Percentiles rank a stretch among this genome's conserved stretches.
Conservation (phyloP, 2,888 invertebrate genomes). For the Ectemnius continuus region DNA sequence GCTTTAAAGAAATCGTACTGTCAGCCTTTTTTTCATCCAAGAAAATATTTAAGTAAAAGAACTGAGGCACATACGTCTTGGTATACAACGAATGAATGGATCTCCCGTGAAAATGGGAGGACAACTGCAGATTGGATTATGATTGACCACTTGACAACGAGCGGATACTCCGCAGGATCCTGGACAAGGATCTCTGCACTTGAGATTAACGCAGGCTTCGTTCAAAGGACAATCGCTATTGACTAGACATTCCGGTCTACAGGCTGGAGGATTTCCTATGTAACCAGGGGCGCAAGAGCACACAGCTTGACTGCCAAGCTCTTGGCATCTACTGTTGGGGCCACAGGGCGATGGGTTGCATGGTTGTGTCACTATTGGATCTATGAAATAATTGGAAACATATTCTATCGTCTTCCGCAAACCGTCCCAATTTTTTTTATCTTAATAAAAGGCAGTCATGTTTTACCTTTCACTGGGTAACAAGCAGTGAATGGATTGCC, state of each 20-base stretch:
- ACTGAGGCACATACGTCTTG: conserved; percentile 51
- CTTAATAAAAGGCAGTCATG: background rate
- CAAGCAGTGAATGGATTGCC: conserved; percentile 87
- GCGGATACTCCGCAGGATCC: conserved; percentile 81
- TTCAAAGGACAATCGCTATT: conserved; percentile 80
- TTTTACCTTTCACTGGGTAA: conserved; percentile 80
- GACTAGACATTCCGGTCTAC: conserved; percentile 79
- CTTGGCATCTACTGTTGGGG: conserved; percentile 79
- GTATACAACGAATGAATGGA: conserved; percentile 88
- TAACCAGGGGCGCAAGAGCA: conserved; percentile 79
- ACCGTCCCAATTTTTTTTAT: too few relatives aligned
- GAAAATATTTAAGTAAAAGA: background rate
- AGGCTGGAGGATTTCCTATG: conserved; percentile 79
- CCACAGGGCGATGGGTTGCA: conserved; percentile 79
- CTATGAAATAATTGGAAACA: conserved; percentile 50
- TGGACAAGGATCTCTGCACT: conserved; percentile 80
- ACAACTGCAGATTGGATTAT: conserved; percentile 83
- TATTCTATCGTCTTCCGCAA: background rate
- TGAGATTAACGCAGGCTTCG: conserved; percentile 80
- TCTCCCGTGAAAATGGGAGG: conserved; percentile 82
- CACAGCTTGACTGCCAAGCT: conserved; percentile 77
- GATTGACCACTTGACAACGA: conserved; percentile 83
- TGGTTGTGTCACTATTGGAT: conserved; percentile 64
- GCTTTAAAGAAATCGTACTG: conserved; percentile 42
- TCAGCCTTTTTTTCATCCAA: background rate